These are phyloP conservation scores for Seriola quinqueradiata DNA, from an alignment of 2,113 vertebrate species.

Conservation along the genomic window DNA sequence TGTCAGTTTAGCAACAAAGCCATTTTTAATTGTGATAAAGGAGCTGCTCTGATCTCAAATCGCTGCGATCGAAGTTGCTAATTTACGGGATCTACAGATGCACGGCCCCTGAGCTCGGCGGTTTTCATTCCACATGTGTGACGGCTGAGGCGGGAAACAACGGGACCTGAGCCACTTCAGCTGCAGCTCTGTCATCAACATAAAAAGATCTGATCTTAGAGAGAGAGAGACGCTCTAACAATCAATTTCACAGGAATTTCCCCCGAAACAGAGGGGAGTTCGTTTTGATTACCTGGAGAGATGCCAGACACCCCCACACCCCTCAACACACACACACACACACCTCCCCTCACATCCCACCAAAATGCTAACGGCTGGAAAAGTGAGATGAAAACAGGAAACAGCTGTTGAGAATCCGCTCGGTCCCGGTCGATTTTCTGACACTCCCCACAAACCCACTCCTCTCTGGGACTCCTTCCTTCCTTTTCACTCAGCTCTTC, in stretches of 20 bases:
- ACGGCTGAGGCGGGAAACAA: too few relatives aligned
- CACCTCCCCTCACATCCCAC: conserved; percentile 35
- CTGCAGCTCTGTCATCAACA: background rate
- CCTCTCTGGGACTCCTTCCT: conserved; percentile 52
- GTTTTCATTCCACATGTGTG: too few relatives aligned
- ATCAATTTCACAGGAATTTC: conserved; percentile 20
- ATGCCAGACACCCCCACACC: conserved; percentile 22
- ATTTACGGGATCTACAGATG: background rate
- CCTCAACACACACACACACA: background rate
- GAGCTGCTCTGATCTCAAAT: too few relatives aligned
- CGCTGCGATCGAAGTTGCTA: background rate
- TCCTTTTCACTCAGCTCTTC: conserved; percentile 5
- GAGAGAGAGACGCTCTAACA: background rate
- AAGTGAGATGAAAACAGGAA: conserved; percentile 81
- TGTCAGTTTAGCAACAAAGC: too few relatives aligned
- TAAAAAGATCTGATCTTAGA: background rate
- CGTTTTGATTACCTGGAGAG: conserved; percentile 51
- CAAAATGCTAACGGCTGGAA: conserved; percentile 62
- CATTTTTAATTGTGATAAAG: too few relatives aligned
- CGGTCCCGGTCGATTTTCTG: conserved; percentile 37
- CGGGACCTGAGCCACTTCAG: too few relatives aligned
- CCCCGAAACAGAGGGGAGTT: conserved; percentile 2
- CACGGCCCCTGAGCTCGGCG: too few relatives aligned
- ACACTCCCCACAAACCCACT: conserved; percentile 11
- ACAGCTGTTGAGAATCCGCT: conserved; percentile 70